These are phyloP conservation scores for Neoascia interrupta DNA, from an alignment of 2,888 invertebrate species.

Conservation along the genomic window DNA sequence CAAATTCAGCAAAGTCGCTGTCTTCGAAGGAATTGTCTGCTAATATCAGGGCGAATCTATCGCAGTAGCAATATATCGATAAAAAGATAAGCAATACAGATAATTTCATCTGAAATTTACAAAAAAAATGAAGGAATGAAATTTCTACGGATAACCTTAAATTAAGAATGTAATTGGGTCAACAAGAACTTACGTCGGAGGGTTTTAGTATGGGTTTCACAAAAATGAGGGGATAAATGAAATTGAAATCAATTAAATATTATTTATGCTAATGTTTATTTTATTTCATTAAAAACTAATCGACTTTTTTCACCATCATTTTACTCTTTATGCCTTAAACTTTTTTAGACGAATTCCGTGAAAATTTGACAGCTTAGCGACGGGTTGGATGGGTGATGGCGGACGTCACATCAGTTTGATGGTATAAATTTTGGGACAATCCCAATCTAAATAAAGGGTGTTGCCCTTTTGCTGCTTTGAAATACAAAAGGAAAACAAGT, in stretches of 20 bases:
- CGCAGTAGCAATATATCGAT: conserved; percentile 56
- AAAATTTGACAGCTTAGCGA: conserved; percentile 16
- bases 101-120: conserved; percentile 50
- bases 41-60: conserved; percentile 49
- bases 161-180: conserved; percentile 12
- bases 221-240: neutral
- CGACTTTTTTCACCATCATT: conserved; percentile 12
- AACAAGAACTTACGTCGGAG: conserved; percentile 3
- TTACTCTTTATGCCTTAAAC: neutral
- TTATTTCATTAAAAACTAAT: conserved; percentile 21
- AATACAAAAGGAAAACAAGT: too few relatives aligned
- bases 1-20: conserved; percentile 97
- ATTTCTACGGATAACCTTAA: conserved; percentile 34
- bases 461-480: too few relatives aligned
- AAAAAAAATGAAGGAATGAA: too few relatives aligned
- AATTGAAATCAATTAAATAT: conserved; percentile 7
- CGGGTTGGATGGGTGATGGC: neutral
- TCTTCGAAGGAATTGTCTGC: conserved; percentile 80
- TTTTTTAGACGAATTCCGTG: neutral
- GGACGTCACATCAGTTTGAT: neutral
- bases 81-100: conserved; percentile 43
- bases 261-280: neutral
- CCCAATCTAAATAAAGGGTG: too few relatives aligned
- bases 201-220: neutral
- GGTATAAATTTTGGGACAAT: too few relatives aligned